These are phyloP conservation scores for Hemiprocne comata DNA, from an alignment of 2,113 vertebrate species.

Conservation along the genomic window DNA sequence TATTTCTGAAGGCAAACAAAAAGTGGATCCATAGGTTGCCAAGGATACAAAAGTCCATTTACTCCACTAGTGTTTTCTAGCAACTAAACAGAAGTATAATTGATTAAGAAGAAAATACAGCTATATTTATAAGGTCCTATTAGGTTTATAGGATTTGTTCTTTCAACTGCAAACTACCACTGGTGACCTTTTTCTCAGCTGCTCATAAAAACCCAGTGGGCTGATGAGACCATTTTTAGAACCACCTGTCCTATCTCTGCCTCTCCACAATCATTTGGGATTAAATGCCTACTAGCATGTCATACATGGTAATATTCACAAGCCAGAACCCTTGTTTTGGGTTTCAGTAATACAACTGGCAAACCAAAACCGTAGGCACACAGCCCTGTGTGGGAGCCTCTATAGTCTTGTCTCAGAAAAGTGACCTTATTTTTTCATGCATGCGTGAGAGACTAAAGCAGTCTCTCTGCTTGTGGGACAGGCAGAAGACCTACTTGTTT, in stretches of 20 bases:
- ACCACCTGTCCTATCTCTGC: not conserved
- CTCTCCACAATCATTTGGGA: not conserved
- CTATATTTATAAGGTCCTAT: slow-evolving; percentile 4
- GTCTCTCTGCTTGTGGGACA: not conserved
- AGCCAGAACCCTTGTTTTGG: not conserved
- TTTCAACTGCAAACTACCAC: not conserved
- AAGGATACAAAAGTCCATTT: slow-evolving; percentile 49
- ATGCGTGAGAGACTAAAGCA: not conserved
- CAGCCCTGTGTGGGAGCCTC: not conserved
- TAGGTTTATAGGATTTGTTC: not conserved
- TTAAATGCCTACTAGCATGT: not conserved
- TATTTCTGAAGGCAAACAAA: slow-evolving; percentile 31
- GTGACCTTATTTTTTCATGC: not conserved
- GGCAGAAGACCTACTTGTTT: not conserved
- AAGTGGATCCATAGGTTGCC: slow-evolving; percentile 30
- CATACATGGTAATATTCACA: not conserved
- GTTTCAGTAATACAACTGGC: not conserved
- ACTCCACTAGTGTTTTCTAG: slow-evolving; percentile 20
- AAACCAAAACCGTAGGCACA: not conserved
- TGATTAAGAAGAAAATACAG: slow-evolving; percentile 23
- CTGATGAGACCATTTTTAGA: not conserved
- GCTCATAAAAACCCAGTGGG: not conserved
- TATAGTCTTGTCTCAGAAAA: not conserved
- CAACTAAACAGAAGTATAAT: slow-evolving; percentile 7
- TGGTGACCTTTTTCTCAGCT: not conserved